Base-by-base conservation (phyloP, 2,888 invertebrate species). In the Tyria jacobaeae region DNA sequence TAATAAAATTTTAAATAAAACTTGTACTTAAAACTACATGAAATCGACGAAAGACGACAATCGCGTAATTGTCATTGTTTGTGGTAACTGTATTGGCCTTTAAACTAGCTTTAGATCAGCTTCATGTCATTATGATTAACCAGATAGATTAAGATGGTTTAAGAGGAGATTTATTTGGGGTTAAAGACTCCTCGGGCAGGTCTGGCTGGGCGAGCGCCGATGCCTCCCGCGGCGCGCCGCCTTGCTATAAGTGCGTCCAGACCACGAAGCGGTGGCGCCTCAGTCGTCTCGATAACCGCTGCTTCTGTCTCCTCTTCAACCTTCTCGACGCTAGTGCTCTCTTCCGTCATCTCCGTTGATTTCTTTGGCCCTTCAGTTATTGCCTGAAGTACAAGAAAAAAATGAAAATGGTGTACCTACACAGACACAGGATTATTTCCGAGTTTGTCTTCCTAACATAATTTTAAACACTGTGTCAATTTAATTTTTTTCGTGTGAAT, bases 181-280 rank as follows among this genome's bases (percentile, higher is more conserved):
- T 68, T 77, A 65, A 78, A 79, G 58, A 75, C 84, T 61, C 88
- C 87, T 31, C 91, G 71, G 2, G 86, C 89, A 48, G 91, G 91
- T 53, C 92, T 77, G 35, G 81, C 85, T 5, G 89, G 91, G 6
- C 91, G 71, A 31, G 81, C 82, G 31, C 89, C 90, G 57, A 86
- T 81, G 53, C 89, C 89, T 49, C 87, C 90, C 34, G 95, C 95
- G 78, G 96, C 93, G 83, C 97, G 95, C 74, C 97, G 93, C 52
- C 96, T 95, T 3, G 96, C 96, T 53, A 97, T 90, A 37, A 97
- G 92, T 44, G 96, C 96, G 76, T 94, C 95, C 0, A 96, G 89
- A 0, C 96, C 96, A 65, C 95, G 94, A 35, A 96, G 95, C 60
- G 94, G 94, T 52, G 95, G 94, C 64, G 95, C 94, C 34, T 94